Evolutionary conservation across 2,888 invertebrate species (phyloP), one percentile per base, ranked within the genome.

Genomic region (Pimpla rufipes): DNA sequence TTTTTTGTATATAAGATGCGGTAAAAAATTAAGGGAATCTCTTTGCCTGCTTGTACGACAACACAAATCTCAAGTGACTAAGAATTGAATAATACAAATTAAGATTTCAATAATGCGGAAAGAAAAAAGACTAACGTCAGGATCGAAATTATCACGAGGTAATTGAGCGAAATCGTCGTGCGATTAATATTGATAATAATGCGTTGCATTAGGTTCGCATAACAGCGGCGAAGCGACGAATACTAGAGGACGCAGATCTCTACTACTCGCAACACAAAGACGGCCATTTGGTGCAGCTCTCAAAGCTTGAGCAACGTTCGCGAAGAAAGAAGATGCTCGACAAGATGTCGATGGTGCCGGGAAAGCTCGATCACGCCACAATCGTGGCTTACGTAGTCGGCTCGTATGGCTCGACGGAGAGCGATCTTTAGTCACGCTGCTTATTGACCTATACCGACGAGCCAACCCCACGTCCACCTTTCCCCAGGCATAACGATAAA

Each of bases 291-390:
- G 94, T 95, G 13, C 95, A 96, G 87, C 92, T 96, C 64, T 95
- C 95, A 71, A 94, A 94, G 57, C 94, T 95, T 87, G 96, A 96
- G 88, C 96, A 96, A 90, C 94, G 96, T 86, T 93, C 94, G n/a
- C 94, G 96, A 64, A 94, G 97, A 81, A 95, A 96, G 88, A 94
- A 95, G 87, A 95, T 97, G 74, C 95, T 97, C 85, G 96, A 97
- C 85, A 96, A 96, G 91, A 95, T 97, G 88, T 95, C 95, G 21
- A 95, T 96, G 93, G 95, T 98, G 88, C 97, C 98, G 0, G 98
- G 98, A 1, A 98, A 98, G 93, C 93, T 98, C 86, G 98, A 98
- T 93, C 98, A 98, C 93, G 98, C 98, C 23, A 96, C 97, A 4
- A 96, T 97, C 21, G 96, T 97, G 67, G 97, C 97, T 1, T 97